Evolutionary conservation across 2,113 vertebrate species (phyloP).

Genomic region (Platysteira castanea): DNA sequence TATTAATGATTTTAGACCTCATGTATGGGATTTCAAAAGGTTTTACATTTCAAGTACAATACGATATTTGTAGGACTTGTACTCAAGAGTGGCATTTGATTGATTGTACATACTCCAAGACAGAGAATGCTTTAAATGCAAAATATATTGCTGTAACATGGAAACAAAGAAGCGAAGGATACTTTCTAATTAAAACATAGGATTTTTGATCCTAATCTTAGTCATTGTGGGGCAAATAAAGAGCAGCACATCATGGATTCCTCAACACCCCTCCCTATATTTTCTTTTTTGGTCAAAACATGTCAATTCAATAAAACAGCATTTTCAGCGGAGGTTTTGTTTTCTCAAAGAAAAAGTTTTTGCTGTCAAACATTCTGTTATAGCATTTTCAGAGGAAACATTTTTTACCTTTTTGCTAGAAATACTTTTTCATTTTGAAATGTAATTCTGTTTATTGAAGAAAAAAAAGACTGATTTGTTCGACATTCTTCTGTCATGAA

Average conservation of each 20-base stretch:
- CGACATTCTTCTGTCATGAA: neutral
- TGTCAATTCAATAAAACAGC: neutral
- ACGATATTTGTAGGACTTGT: neutral
- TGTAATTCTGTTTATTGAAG: neutral
- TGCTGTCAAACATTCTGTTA: neutral
- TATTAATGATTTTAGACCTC: slow-evolving; percentile 23
- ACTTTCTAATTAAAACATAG: slow-evolving; percentile 36
- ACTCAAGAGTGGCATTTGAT: slow-evolving; percentile 29
- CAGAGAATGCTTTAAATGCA: slow-evolving; percentile 32
- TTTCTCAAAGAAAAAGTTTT: neutral
- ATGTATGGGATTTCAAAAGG: slow-evolving; percentile 3
- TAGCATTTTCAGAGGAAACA: neutral
- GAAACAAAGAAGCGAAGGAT: slow-evolving; percentile 28
- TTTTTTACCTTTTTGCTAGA: neutral
- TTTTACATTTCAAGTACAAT: slow-evolving; percentile 15
- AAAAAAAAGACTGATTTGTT: neutral
- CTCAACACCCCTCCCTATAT: neutral
- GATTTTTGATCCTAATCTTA: slow-evolving; percentile 23
- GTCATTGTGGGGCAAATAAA: neutral
- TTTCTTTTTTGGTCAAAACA: neutral
- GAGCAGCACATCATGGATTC: neutral
- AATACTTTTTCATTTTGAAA: neutral
- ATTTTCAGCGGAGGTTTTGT: neutral
- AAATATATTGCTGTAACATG: slow-evolving; percentile 13
- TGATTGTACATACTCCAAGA: neutral